Evolutionary conservation across 2,113 vertebrate genomes (phyloP), one percentile per base, ranked within the genome.

Genomic region (Tamias sibiricus): DNA sequence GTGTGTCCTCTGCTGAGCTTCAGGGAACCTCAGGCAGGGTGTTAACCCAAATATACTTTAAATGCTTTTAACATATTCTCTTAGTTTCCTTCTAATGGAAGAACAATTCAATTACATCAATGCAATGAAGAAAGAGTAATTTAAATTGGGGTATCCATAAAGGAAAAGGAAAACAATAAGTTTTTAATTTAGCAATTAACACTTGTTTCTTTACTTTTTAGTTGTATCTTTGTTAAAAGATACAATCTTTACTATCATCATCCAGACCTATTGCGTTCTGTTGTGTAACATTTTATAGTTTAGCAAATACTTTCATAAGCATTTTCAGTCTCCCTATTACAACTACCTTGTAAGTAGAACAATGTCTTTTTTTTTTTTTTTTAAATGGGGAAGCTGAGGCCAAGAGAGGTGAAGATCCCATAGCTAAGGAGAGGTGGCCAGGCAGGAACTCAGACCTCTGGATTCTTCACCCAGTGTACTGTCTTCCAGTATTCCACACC

Each of bases 181-280:
- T 74, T 87, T 49, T 47, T 47, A 82, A 54, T 13, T 13, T 66
- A 89, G 57, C 22, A 64, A 32, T 24, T n/a, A 35, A 72, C 4
- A 24, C 28, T 72, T 92, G 88, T 92, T 71, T 92, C 28, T 90
- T 87, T 16, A 52, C 8, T 57, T 93, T 88, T 79, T 86, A n/a
- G 49, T 76, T 57, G 9, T 74, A 28, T 72, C 49, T 90, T 1
- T 77, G 89, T 74, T 44, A 64, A 86, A 95, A 92, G 22, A 30
- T 71, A 86, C 62, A 30, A 30, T 84, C 54, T 86, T 91, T 59
- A 52, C 32, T 37, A 52, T 66, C 40, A 85, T 54, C 28, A 2
- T 72, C 28, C 49, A 54, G 4, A 68, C 62, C 44, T 32, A 28
- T 57, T 83, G 19, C 12, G 30, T 90, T 90, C 35, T 49, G 26